Evolutionary conservation across 2,797 vertebrate genomes (phyloP).

Genomic region (Forpus xanthops): DNA sequence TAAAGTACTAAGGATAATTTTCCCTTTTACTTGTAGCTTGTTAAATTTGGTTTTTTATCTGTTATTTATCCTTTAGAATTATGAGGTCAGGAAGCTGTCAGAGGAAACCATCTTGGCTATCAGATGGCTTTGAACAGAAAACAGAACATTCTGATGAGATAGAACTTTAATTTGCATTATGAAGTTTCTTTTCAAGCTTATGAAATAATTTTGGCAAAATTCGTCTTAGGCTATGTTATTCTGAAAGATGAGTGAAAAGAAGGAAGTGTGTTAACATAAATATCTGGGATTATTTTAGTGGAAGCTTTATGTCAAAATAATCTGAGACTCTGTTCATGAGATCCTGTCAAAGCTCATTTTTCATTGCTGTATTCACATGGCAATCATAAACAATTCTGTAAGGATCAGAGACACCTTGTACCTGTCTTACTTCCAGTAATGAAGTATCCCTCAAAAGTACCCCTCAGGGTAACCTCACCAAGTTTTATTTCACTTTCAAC

Average conservation of each 20-base stretch:
- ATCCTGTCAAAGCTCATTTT: neutral
- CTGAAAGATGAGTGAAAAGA: conserved; percentile 23
- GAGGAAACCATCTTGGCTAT: neutral
- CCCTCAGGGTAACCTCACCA: neutral
- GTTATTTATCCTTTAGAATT: neutral
- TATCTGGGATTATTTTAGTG: conserved; percentile 8
- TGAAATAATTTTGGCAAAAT: conserved; percentile 17
- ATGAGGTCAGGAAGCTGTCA: neutral
- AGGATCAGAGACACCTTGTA: neutral
- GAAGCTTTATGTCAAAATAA: conserved; percentile 3
- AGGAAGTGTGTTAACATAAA: neutral
- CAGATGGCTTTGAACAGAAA: neutral
- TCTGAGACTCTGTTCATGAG: neutral
- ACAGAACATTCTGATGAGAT: neutral
- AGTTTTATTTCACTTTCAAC: neutral
- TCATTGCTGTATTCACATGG: neutral
- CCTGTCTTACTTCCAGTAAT: neutral
- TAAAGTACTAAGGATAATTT: neutral
- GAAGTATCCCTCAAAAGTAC: neutral
- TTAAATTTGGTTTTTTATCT: neutral
- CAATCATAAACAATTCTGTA: neutral
- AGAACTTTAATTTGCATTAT: neutral
- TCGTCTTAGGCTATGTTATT: neutral
- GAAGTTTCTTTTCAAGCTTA: neutral
- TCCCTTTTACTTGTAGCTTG: neutral